Percentiles rank a stretch among this genome's conserved stretches.
Evolutionary conservation across 2,888 invertebrate genomes (phyloP).

Genomic region (Frankliniella intonsa): DNA sequence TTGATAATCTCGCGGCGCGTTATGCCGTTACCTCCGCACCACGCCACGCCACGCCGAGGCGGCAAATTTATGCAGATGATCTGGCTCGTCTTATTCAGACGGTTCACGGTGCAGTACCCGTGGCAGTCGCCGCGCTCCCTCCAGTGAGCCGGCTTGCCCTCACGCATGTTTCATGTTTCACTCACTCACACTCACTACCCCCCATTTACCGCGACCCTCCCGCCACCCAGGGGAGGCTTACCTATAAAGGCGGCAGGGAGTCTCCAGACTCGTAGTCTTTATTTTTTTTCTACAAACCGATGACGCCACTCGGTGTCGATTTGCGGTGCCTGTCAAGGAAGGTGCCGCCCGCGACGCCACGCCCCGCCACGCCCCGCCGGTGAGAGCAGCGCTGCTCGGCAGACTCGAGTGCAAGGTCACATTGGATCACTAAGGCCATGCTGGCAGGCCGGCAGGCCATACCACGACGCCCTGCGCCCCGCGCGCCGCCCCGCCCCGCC

Average conservation of each 20-base stretch:
- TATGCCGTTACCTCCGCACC: neutral
- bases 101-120: too few relatives aligned
- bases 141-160: too few relatives aligned
- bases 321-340: neutral
- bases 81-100: too few relatives aligned
- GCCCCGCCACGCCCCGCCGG: neutral
- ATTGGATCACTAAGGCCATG: neutral
- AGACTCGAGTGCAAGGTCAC: neutral
- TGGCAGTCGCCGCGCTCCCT: too few relatives aligned
- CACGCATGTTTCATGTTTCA: too few relatives aligned
- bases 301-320: neutral
- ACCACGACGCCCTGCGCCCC: neutral
- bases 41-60: neutral
- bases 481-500: neutral
- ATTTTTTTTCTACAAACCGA: neutral
- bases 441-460: neutral
- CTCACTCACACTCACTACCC: too few relatives aligned
- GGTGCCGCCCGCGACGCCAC: neutral
- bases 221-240: too few relatives aligned
- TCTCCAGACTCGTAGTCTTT: too few relatives aligned
- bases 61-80: neutral
- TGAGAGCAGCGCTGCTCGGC: neutral
- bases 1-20: neutral
- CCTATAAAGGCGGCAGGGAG: too few relatives aligned
- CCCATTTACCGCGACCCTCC: too few relatives aligned